phyloP scores from a whole-genome alignment of 2,113 vertebrate species.

The Vulpes vulpes region DNA sequence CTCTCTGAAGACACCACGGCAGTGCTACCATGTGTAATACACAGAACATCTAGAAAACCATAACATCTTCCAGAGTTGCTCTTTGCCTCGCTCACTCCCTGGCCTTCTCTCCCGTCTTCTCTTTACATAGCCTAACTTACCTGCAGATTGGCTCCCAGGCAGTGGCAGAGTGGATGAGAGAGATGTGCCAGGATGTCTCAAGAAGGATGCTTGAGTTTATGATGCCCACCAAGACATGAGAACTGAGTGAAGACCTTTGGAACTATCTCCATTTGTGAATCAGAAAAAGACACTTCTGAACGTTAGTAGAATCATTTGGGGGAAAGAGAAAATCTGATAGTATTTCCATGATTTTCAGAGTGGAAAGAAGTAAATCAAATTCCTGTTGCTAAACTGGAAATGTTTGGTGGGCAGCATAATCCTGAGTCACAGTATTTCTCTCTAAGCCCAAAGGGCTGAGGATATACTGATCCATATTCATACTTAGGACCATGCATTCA shows the following conservation, averaged over 20 bases:
- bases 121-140: not conserved
- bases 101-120: not conserved
- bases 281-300: not conserved
- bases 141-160: not conserved
- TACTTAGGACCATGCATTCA: not conserved
- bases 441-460: slow-evolving; percentile 10
- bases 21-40: not conserved
- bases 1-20: not conserved
- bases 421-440: slow-evolving; percentile 42
- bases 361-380: slow-evolving; percentile 3
- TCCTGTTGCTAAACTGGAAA: not conserved
- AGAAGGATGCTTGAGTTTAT: not conserved
- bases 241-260: not conserved
- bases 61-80: not conserved
- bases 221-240: not conserved
- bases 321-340: not conserved
- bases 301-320: not conserved
- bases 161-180: not conserved
- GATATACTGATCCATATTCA: not conserved
- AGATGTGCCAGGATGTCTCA: not conserved
- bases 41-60: not conserved
- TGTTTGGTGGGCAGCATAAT: not conserved
- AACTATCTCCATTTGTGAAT: slow-evolving; percentile 5
- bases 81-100: not conserved
- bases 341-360: slow-evolving; percentile 42